Evolutionary conservation across 2,113 vertebrate species (phyloP).

Genomic region (Sylvia atricapilla): DNA sequence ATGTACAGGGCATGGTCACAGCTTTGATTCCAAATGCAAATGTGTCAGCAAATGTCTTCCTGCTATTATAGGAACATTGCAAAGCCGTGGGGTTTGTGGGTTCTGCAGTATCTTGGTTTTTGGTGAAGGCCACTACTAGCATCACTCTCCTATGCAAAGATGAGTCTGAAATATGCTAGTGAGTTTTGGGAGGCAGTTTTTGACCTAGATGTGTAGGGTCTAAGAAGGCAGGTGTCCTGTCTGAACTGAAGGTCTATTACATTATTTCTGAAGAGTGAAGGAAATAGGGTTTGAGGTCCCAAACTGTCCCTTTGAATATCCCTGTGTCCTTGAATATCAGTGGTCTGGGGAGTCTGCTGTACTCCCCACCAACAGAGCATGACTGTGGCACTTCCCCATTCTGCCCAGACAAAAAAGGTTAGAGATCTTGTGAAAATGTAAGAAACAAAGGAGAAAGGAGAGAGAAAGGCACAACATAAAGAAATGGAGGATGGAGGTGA

Average conservation of each 20-base stretch:
- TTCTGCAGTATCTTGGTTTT: background rate
- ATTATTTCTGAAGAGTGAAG: background rate
- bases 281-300: background rate
- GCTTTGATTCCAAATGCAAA: background rate
- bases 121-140: background rate
- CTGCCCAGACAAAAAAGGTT: background rate
- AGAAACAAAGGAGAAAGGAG: background rate
- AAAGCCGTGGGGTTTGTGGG: background rate
- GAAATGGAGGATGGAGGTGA: background rate
- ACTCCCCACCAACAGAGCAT: background rate
- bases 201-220: background rate
- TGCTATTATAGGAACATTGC: background rate
- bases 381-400: rapidly evolving
- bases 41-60: background rate
- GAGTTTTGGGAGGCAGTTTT: background rate
- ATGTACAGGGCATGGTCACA: background rate
- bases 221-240: background rate
- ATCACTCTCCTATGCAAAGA: background rate
- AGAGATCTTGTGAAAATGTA: background rate
- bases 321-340: background rate
- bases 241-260: background rate
- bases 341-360: background rate
- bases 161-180: background rate
- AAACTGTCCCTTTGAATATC: background rate
- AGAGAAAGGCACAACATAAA: background rate